Evolutionary conservation across 2,888 invertebrate genomes (phyloP).

Genomic region (Linnaemya vulpina): DNA sequence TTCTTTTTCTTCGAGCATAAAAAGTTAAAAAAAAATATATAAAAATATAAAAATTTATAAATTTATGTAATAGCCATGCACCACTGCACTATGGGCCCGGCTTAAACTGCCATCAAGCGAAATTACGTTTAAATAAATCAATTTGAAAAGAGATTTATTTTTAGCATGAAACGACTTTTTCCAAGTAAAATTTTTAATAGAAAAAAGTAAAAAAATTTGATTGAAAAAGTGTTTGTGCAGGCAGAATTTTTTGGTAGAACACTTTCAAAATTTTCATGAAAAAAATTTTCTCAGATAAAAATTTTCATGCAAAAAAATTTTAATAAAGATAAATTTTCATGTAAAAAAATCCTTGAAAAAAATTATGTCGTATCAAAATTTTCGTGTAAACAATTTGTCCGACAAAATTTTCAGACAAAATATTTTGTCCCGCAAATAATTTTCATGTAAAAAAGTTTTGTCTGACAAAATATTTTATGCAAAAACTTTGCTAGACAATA

Average conservation of each 20-base stretch:
- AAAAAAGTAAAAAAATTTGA: too few relatives aligned
- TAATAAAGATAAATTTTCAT: neutral
- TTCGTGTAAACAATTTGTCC: neutral
- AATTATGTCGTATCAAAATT: neutral
- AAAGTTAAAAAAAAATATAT: conserved; percentile 28
- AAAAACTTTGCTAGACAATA: neutral
- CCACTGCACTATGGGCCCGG: conserved; percentile 9
- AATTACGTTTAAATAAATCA: too few relatives aligned
- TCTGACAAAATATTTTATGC: neutral
- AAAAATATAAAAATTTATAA: conserved; percentile 36
- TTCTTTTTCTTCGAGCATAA: conserved; percentile 53
- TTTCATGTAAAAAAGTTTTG: neutral
- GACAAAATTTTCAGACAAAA: neutral
- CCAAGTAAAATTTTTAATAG: neutral
- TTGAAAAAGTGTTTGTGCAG: too few relatives aligned
- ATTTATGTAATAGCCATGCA: conserved; percentile 63
- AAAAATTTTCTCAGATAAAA: neutral
- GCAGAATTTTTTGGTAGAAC: too few relatives aligned
- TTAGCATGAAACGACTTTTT: neutral
- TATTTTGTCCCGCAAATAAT: neutral
- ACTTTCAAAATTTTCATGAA: neutral
- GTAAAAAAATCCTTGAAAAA: neutral
- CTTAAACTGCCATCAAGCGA: neutral
- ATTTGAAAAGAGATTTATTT: too few relatives aligned
- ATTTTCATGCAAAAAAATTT: conserved; percentile 5